Evolutionary conservation across 2,888 invertebrate species (phyloP).

Genomic region (Aromia moschata): DNA sequence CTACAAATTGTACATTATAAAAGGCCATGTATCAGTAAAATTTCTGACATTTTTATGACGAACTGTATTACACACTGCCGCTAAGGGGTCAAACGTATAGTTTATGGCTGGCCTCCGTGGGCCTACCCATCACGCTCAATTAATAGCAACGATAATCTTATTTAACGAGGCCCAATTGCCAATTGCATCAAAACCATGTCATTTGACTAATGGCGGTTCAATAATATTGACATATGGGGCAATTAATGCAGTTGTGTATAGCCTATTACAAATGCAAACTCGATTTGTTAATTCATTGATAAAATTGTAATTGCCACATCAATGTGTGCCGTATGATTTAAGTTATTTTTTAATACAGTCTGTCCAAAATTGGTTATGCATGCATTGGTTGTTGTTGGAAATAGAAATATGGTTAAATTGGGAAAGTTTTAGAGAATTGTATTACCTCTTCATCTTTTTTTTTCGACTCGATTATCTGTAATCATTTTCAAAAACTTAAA

Average conservation of each 20-base stretch:
- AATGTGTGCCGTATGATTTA: too few relatives aligned
- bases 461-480: too few relatives aligned
- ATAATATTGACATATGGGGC: conserved; percentile 44
- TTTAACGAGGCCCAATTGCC: conserved; percentile 56
- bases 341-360: too few relatives aligned
- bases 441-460: too few relatives aligned
- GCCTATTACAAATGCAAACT: conserved; percentile 6
- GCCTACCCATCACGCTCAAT: conserved; percentile 60
- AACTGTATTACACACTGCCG: conserved; percentile 48
- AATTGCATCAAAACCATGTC: conserved; percentile 55
- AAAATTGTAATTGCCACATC: background rate
- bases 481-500: too few relatives aligned
- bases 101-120: conserved; percentile 57
- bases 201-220: conserved; percentile 51
- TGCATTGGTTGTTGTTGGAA: too few relatives aligned
- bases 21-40: conserved; percentile 58
- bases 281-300: background rate
- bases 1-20: conserved; percentile 43
- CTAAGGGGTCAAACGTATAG: conserved; percentile 56
- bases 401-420: too few relatives aligned
- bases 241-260: conserved; percentile 32
- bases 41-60: conserved; percentile 60
- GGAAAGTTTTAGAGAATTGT: too few relatives aligned
- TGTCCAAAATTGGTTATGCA: too few relatives aligned
- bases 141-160: conserved; percentile 62